These are phyloP conservation scores for Alexandromys fortis DNA, from an alignment of 2,113 vertebrate genomes.

Conservation along the genomic window DNA sequence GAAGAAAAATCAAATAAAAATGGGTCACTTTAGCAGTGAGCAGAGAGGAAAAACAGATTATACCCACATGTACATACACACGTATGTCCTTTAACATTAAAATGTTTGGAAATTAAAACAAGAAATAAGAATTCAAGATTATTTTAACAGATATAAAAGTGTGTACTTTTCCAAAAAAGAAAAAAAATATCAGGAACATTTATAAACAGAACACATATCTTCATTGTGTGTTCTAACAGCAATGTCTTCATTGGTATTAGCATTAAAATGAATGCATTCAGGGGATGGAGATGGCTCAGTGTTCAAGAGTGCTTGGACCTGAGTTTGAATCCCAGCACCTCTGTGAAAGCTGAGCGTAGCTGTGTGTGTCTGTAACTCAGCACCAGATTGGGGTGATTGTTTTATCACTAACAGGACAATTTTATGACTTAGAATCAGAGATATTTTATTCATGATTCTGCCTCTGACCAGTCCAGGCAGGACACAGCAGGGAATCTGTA, in stretches of 20 bases:
- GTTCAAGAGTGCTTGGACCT: background rate
- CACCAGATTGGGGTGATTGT: background rate
- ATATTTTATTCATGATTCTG: background rate
- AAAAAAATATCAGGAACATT: constrained; percentile 34
- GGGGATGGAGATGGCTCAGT: background rate
- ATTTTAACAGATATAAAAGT: constrained; percentile 71
- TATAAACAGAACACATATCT: background rate
- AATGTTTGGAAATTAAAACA: constrained; percentile 79
- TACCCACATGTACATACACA: background rate
- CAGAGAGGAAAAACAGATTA: constrained; percentile 76
- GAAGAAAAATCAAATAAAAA: constrained; percentile 75
- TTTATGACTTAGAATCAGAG: background rate
- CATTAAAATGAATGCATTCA: background rate
- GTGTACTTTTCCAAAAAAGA: constrained; percentile 65
- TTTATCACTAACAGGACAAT: background rate
- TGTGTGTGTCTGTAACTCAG: background rate
- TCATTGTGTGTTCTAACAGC: background rate
- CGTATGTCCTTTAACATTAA: constrained; percentile 76
- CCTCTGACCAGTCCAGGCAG: background rate
- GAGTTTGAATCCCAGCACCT: background rate
- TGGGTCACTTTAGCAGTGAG: constrained; percentile 49
- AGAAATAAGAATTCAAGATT: constrained; percentile 76
- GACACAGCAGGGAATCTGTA: background rate
- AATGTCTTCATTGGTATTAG: background rate
- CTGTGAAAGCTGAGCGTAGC: no score